phyloP scores from a whole-genome alignment of 1,140 invertebrate species.

The Drosophila neocordata region DNA sequence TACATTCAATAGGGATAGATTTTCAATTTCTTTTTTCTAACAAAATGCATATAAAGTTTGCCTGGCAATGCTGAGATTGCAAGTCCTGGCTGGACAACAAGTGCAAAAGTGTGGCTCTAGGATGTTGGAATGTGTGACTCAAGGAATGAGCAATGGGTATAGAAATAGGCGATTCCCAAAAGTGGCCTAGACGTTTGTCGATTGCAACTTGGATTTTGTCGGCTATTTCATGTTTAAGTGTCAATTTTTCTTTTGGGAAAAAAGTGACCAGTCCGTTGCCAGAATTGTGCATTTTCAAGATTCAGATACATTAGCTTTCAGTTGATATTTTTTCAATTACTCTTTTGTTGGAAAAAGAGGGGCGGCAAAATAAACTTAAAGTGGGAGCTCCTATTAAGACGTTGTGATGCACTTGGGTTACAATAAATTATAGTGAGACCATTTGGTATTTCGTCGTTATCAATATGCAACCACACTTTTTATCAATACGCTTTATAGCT shows the following conservation, averaged over 20 bases:
- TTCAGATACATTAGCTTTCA: constrained; percentile 21
- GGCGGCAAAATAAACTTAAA: constrained; percentile 6
- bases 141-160: not conserved
- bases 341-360: constrained; percentile 50
- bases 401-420: constrained; percentile 72
- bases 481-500: not conserved
- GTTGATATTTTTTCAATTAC: constrained; percentile 75
- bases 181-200: constrained; percentile 68
- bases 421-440: not conserved
- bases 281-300: constrained; percentile 15
- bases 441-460: not conserved
- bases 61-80: constrained; percentile 61
- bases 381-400: constrained; percentile 26
- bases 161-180: constrained; percentile 37
- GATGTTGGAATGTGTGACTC: not conserved
- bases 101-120: constrained; percentile 3
- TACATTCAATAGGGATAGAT: constrained; percentile 44
- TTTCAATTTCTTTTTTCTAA: constrained; percentile 77
- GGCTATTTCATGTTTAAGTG: constrained; percentile 76
- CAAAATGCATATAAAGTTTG: constrained; percentile 71
- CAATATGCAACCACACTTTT: not conserved
- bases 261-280: constrained; percentile 65
- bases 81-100: constrained; percentile 47
- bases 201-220: constrained; percentile 58
- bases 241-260: constrained; percentile 77